These are phyloP conservation scores for Oscheius sp. DNA, from an alignment of 1,140 invertebrate species.

Conservation along the genomic window DNA sequence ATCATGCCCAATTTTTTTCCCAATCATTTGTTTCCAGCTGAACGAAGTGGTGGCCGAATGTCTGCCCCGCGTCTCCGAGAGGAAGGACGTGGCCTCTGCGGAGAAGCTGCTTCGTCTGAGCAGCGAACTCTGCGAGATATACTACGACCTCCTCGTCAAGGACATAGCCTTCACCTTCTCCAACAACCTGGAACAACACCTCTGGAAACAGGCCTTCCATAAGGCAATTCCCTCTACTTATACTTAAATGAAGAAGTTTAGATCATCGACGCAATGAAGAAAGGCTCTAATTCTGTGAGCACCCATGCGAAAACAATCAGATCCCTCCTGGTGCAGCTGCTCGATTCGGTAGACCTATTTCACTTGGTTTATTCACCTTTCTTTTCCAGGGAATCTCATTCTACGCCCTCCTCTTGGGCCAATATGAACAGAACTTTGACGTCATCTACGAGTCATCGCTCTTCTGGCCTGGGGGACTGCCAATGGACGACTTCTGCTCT, in stretches of 20 bases:
- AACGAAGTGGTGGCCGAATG: conserved; percentile 4
- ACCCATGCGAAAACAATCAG: neutral
- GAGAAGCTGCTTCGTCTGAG: conserved; percentile 6
- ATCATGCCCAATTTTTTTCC: neutral
- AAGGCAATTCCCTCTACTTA: conserved; percentile 4
- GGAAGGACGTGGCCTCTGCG: conserved; percentile 4
- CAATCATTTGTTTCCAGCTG: conserved; percentile 21
- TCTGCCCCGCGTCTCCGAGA: neutral
- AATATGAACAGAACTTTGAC: neutral
- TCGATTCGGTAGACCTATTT: neutral
- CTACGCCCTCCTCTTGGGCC: neutral
- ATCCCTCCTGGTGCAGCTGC: neutral
- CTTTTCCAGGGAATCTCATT: neutral
- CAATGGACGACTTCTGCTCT: neutral
- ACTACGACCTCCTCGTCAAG: conserved; percentile 2
- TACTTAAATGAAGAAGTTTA: neutral
- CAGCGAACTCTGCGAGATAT: conserved; percentile 12
- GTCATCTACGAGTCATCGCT: neutral
- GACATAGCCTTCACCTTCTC: conserved; percentile 20
- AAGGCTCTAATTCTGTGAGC: neutral
- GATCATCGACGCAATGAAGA: neutral
- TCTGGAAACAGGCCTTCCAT: conserved; percentile 19
- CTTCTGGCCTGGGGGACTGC: neutral
- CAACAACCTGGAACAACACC: conserved; percentile 16
- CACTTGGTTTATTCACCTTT: neutral